Evolutionary conservation across 1,140 invertebrate genomes (phyloP).

Genomic region (Plectus sambesii): DNA sequence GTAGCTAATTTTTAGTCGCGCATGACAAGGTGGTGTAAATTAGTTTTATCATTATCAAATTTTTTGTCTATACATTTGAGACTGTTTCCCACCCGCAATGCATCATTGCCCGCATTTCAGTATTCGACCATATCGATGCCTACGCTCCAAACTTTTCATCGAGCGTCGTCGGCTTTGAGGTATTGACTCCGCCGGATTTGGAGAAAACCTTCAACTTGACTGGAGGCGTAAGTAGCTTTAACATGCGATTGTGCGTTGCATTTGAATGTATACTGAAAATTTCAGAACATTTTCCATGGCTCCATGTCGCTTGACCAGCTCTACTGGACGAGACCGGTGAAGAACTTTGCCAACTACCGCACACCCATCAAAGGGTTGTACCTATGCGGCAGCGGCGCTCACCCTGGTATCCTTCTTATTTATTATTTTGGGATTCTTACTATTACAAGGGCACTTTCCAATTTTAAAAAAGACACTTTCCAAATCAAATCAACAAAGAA

Average conservation of each 20-base stretch:
- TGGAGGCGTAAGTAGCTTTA: conserved; percentile 51
- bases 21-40: too few species aligned
- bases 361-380: conserved; percentile 51
- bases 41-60: too few species aligned
- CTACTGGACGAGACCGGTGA: conserved; percentile 50
- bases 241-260: conserved; percentile 20
- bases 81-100: too few species aligned
- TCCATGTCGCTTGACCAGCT: conserved; percentile 54
- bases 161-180: conserved; percentile 53
- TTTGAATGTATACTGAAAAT: conserved; percentile 21
- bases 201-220: conserved; percentile 54
- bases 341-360: conserved; percentile 44
- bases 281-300: conserved; percentile 57
- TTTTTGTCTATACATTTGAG: too few species aligned
- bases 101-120: conserved; percentile 39
- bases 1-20: too few species aligned
- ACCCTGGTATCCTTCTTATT: too few species aligned
- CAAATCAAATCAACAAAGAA: too few species aligned
- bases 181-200: conserved; percentile 55
- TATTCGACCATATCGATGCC: conserved; percentile 52
- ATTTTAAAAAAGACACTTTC: too few species aligned
- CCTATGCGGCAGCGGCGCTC: conserved; percentile 53
- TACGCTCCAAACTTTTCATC: conserved; percentile 54
- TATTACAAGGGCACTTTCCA: too few species aligned
- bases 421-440: too few species aligned